Conservation (phyloP, 2,113 vertebrate species). For the Castor canadensis region DNA sequence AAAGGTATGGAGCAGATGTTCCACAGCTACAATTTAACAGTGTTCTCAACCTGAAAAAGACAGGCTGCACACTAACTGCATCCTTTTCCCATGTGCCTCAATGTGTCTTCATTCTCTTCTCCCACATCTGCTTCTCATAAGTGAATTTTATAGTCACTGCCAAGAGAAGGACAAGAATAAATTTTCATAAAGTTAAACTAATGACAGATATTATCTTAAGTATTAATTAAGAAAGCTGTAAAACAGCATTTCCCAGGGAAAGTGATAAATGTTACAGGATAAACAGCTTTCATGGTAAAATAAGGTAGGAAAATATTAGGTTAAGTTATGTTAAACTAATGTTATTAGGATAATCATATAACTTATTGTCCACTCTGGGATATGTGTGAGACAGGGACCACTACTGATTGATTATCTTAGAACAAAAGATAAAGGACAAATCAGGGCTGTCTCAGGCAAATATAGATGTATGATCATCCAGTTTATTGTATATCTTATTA, state of each 20-base stretch:
- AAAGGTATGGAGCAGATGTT: neutral
- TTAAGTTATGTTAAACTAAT: neutral
- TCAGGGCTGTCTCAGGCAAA: neutral
- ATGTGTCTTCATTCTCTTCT: neutral
- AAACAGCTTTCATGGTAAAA: neutral
- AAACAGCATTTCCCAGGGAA: neutral
- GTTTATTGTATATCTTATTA: neutral
- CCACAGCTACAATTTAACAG: neutral
- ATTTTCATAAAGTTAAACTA: neutral
- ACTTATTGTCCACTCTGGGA: neutral
- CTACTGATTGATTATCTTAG: neutral
- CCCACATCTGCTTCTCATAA: neutral
- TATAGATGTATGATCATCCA: neutral
- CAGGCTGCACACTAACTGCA: fast-evolving
- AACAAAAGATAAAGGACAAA: neutral
- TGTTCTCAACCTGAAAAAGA: neutral
- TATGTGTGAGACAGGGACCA: neutral
- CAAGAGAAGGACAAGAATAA: neutral
- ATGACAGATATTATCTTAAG: neutral
- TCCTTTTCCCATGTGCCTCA: neutral
- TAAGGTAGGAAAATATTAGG: neutral
- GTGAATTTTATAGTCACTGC: neutral
- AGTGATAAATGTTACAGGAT: neutral
- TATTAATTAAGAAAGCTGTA: constrained; percentile 40
- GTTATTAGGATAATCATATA: neutral